Evolutionary conservation across 2,888 invertebrate species (phyloP), one percentile per base, ranked within the genome.

Genomic region (Cactoblastis cactorum): DNA sequence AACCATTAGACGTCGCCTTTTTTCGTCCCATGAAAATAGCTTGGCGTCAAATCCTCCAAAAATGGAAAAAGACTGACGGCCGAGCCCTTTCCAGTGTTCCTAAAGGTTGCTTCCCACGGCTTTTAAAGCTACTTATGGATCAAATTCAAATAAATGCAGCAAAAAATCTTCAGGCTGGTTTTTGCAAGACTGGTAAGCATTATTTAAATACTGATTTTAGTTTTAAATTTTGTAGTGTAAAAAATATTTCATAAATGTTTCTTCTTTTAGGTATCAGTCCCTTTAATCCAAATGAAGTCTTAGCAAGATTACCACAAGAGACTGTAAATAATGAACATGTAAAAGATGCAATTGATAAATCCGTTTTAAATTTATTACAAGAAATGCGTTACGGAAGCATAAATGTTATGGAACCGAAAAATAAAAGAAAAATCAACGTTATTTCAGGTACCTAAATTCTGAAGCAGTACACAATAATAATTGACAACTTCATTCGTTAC

Each of bases 1-100:
- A 76, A 54, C 73, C 74, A 0, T 53, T 77, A 15, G 73, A 76
- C 60, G 70, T 77, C 3, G 67, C 70, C 4, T 66, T 65, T 41
- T 77, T 74, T 49, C 47, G 59, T 9, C 71, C 72, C 4, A 54
- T 72, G 53, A 74, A 75, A 53, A 50, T 18, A 12, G 54, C 52
- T 17, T 71, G 70, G 71, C 53, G 66, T 3, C 17, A 56, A 18
- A 53, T 71, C 35, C 32, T 62, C n/a, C 15, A 43, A 14, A 51
- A 56, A 33, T 62, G 56, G 56, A 62, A 61, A 54, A 54, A 56
- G 54, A 55, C 52, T 12, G 60, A 63, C 34, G 59, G 58, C 11
- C 50, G 53, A 15, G 35, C 48, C 14, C 34, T 51, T 17, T 17
- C 52, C n/a, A 53, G 45, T 14, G 35, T 61, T 33, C 57, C 57